Conservation (phyloP, 1,140 invertebrate genomes). For the Cotesia chilonis region DNA sequence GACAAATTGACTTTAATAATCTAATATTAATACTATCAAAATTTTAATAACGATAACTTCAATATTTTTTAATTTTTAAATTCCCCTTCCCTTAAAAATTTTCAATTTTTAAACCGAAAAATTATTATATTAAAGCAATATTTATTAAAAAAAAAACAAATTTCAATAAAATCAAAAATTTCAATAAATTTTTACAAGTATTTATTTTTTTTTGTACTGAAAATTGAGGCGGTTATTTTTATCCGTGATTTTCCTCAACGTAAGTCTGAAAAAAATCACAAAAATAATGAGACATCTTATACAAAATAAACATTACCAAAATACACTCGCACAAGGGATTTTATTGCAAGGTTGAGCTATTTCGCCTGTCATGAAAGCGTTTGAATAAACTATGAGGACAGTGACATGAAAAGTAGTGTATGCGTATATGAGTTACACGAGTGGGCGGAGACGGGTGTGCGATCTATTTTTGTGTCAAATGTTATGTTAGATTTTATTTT, state of each 20-base stretch:
- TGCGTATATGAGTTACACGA: not conserved
- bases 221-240: too few relatives aligned
- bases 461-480: not conserved
- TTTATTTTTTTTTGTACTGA: too few relatives aligned
- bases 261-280: not conserved
- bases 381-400: slow-evolving; percentile 27
- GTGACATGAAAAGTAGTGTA: slow-evolving; percentile 18
- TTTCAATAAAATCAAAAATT: too few relatives aligned
- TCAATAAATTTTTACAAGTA: too few relatives aligned
- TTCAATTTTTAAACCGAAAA: too few relatives aligned
- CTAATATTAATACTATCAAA: too few relatives aligned
- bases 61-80: too few relatives aligned
- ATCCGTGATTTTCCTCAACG: not conserved
- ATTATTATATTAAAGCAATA: too few relatives aligned
- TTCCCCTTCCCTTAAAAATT: too few relatives aligned
- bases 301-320: slow-evolving; percentile 10
- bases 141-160: too few relatives aligned
- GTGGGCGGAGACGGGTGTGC: not conserved
- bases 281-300: slow-evolving; percentile 6
- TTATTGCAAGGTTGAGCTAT: slow-evolving; percentile 15
- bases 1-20: too few relatives aligned
- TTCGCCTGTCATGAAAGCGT: not conserved
- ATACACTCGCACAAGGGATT: not conserved
- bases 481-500: not conserved
- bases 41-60: too few relatives aligned